Percentiles rank a stretch among this genome's conserved stretches.
These are phyloP conservation scores for Eulemur coronatus DNA, from an alignment of 2,797 vertebrate species.

Conservation along the genomic window DNA sequence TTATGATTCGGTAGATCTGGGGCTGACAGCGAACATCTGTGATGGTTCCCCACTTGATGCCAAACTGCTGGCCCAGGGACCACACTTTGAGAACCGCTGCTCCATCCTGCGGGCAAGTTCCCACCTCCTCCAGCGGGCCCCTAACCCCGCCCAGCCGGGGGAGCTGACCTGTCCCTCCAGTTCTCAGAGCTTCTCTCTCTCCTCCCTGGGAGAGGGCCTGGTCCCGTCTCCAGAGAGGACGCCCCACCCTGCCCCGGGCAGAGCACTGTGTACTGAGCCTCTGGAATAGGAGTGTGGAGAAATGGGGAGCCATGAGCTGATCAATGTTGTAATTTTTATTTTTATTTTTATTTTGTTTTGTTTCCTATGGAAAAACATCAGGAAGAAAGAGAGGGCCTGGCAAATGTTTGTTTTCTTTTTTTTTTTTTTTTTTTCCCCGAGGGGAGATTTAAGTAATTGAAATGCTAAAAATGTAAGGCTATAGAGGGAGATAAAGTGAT, in stretches of 20 bases:
- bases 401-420: not conserved
- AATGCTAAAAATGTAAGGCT: not conserved
- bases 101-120: not conserved
- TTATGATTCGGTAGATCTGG: not conserved
- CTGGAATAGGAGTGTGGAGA: not conserved
- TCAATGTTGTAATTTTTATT: not conserved
- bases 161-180: not conserved
- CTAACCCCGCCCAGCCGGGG: not conserved
- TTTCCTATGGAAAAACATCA: not conserved
- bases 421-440: not conserved
- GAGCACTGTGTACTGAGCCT: not conserved
- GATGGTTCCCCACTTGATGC: not conserved
- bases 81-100: not conserved
- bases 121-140: not conserved
- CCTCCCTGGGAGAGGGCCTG: not conserved
- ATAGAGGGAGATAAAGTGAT: not conserved
- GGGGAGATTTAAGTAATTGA: not conserved
- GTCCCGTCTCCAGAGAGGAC: not conserved
- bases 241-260: fast-evolving
- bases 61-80: not conserved
- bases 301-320: not conserved
- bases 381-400: not conserved
- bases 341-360: not conserved
- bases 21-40: not conserved
- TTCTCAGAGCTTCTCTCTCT: not conserved